These are phyloP conservation scores for Carassius auratus DNA, from an alignment of 2,113 vertebrate genomes.

Conservation along the genomic window DNA sequence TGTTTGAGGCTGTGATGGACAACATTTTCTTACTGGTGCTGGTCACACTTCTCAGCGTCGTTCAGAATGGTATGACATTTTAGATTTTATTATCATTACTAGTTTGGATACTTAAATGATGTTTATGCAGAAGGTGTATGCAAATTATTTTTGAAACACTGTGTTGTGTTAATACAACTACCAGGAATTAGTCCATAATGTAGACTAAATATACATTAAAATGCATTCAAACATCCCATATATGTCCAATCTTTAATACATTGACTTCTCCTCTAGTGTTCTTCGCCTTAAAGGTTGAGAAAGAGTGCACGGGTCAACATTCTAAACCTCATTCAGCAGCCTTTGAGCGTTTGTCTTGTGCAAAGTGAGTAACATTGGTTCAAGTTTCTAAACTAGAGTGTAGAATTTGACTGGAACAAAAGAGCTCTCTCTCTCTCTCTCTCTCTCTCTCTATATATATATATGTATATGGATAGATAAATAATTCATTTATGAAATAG, in stretches of 20 bases:
- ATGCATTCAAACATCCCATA: background rate
- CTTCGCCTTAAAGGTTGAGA: constrained; percentile 90
- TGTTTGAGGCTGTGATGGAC: constrained; percentile 82
- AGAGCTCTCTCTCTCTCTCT: background rate
- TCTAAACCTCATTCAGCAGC: constrained; percentile 62
- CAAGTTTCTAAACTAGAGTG: background rate
- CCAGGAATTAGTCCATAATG: background rate
- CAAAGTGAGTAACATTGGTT: constrained; percentile 83
- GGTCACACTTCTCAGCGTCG: constrained; percentile 85
- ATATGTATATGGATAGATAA: background rate
- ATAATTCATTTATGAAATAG: background rate
- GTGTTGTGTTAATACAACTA: background rate
- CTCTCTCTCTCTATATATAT: no score
- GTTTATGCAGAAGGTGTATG: background rate
- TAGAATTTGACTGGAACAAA: background rate
- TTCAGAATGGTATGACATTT: constrained; percentile 83
- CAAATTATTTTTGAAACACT: background rate
- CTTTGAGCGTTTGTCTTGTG: constrained; percentile 86
- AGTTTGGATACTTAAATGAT: background rate
- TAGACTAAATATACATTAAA: background rate
- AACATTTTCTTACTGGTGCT: constrained; percentile 83
- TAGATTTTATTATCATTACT: background rate
- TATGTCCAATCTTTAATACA: background rate
- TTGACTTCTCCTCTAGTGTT: constrained; percentile 74
- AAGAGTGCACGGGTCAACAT: constrained; percentile 77